These are phyloP conservation scores for Ellobius talpinus DNA, from an alignment of 2,113 vertebrate genomes.

Conservation along the genomic window DNA sequence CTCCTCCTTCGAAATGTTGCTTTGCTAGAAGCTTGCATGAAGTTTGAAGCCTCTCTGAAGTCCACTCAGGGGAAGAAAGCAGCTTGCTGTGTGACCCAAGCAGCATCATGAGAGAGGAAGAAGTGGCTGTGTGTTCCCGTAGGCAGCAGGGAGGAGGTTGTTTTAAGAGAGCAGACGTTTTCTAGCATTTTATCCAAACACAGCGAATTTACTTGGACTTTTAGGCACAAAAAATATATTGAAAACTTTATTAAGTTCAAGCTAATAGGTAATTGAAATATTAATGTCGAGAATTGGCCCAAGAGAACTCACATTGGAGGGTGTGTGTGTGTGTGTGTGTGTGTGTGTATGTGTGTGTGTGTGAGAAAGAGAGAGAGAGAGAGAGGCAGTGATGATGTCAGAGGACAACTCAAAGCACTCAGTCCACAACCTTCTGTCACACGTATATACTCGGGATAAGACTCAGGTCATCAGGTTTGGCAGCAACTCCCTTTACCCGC, in stretches of 20 bases:
- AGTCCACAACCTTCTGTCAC: neutral
- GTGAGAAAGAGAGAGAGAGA: neutral
- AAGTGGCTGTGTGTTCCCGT: rapidly evolving
- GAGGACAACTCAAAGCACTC: neutral
- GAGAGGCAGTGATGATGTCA: neutral
- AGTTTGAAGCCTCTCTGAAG: neutral
- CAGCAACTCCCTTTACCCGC: neutral
- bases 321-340: too few relatives aligned
- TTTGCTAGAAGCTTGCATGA: neutral
- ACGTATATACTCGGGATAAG: neutral
- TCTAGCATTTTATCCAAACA: neutral
- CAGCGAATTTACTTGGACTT: neutral
- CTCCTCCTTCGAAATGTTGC: rapidly evolving
- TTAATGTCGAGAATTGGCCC: neutral
- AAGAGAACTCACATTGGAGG: neutral
- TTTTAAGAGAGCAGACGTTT: rapidly evolving
- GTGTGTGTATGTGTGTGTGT: too few relatives aligned
- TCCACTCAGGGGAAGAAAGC: neutral
- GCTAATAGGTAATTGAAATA: neutral
- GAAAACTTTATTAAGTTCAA: neutral
- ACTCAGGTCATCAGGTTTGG: neutral
- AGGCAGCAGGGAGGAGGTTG: too few relatives aligned
- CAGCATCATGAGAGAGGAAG: neutral
- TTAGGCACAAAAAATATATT: neutral
- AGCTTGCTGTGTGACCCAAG: neutral